phyloP scores from a whole-genome alignment of 2,797 vertebrate genomes.

The Peromyscus attwateri region DNA sequence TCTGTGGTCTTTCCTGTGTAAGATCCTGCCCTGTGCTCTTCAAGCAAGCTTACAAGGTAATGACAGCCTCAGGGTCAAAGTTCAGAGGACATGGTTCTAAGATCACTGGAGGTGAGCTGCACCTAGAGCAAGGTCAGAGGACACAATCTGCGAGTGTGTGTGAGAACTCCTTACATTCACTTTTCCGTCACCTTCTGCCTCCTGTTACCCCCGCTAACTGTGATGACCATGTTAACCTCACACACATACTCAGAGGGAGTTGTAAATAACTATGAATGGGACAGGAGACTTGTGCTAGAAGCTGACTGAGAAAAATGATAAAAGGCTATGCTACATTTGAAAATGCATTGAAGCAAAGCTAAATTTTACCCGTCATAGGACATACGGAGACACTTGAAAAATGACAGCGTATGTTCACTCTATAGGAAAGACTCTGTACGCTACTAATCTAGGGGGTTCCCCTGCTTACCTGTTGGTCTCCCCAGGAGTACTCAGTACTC shows the following conservation, averaged over 20 bases:
- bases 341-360: slow-evolving; percentile 4
- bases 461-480: not conserved
- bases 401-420: not conserved
- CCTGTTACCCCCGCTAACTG: not conserved
- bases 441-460: not conserved
- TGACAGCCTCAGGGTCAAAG: not conserved
- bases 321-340: not conserved
- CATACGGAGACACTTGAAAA: not conserved
- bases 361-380: slow-evolving; percentile 24
- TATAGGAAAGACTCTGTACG: not conserved
- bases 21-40: not conserved
- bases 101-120: not conserved
- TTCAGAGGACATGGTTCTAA: not conserved
- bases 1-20: not conserved
- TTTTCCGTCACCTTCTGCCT: not conserved
- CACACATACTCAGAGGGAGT: not conserved
- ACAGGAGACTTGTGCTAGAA: slow-evolving; percentile 13
- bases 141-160: not conserved
- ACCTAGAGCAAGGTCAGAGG: not conserved
- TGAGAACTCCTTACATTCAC: not conserved
- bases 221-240: not conserved
- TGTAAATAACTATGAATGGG: not conserved
- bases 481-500: not conserved
- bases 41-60: not conserved
- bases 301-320: slow-evolving; percentile 5